Evolutionary conservation across 1,140 invertebrate species (phyloP).

Genomic region (Chlorops oryzae): DNA sequence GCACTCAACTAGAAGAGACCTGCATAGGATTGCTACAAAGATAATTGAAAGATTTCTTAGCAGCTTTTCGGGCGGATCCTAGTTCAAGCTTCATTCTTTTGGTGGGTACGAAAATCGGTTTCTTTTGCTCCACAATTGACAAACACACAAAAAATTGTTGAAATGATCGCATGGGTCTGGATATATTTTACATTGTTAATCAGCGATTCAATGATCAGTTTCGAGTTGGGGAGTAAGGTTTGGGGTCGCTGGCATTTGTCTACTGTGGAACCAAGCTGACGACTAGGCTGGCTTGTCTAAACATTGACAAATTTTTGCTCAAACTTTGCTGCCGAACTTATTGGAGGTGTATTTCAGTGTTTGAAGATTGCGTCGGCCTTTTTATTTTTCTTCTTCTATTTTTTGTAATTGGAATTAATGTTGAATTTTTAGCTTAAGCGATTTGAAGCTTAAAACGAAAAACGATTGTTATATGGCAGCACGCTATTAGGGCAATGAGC

Average conservation of each 20-base stretch:
- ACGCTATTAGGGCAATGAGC: not conserved
- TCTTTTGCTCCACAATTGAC: too few relatives aligned
- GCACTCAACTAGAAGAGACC: too few relatives aligned
- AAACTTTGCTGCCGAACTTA: conserved; percentile 48
- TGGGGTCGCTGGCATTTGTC: conserved; percentile 31
- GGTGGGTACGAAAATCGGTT: too few relatives aligned
- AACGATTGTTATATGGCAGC: not conserved
- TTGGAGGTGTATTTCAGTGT: conserved; percentile 25
- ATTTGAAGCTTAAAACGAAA: not conserved
- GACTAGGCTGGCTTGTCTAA: conserved; percentile 45
- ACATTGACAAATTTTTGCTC: conserved; percentile 48
- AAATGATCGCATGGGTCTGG: too few relatives aligned
- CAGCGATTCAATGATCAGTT: too few relatives aligned
- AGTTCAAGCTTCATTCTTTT: too few relatives aligned
- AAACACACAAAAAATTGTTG: too few relatives aligned
- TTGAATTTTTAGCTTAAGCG: conserved; percentile 12
- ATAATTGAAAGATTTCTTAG: too few relatives aligned
- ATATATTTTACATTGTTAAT: too few relatives aligned
- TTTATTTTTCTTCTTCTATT: conserved; percentile 16
- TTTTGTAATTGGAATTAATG: conserved; percentile 1
- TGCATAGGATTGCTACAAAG: too few relatives aligned
- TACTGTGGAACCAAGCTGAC: conserved; percentile 34
- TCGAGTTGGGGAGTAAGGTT: too few relatives aligned
- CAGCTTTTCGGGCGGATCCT: too few relatives aligned
- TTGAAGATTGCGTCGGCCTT: conserved; percentile 15